A percentile compares a stretch with the other conserved stretches of the same genome.
phyloP scores from a whole-genome alignment of 2,888 invertebrate genomes.

The Brenthis ino region DNA sequence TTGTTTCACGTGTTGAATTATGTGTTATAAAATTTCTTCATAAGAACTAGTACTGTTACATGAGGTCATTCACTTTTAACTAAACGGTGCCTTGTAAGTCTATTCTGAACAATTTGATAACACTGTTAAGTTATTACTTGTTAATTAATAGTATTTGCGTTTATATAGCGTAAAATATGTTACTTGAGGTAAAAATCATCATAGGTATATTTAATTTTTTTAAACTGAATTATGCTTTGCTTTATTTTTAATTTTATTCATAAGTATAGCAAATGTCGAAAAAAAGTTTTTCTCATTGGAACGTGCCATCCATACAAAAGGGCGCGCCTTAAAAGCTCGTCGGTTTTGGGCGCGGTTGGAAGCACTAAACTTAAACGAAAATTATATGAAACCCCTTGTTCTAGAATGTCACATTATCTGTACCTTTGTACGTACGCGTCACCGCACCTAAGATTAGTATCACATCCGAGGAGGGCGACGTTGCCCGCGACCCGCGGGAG shows the following conservation, averaged over 20 bases:
- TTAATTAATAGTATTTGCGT: too few relatives aligned
- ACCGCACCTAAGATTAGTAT: slow-evolving; percentile 16
- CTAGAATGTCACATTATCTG: slow-evolving; percentile 6
- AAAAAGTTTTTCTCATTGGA: not conserved
- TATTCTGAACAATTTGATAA: not conserved
- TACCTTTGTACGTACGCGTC: not conserved
- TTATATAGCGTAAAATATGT: too few relatives aligned
- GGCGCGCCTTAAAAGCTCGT: slow-evolving; percentile 1
- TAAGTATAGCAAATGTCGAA: not conserved
- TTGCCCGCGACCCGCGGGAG: slow-evolving; percentile 6
- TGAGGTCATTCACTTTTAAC: slow-evolving; percentile 4
- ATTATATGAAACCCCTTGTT: slow-evolving; percentile 11
- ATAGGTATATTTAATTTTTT: too few relatives aligned
- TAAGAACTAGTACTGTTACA: not conserved
- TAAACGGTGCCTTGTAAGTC: not conserved
- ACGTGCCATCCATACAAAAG: not conserved
- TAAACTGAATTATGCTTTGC: too few relatives aligned
- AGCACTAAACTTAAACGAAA: slow-evolving; percentile 16
- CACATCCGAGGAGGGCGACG: not conserved
- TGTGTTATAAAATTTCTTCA: slow-evolving; percentile 12
- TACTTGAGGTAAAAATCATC: too few relatives aligned
- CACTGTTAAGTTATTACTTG: too few relatives aligned
- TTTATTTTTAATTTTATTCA: too few relatives aligned
- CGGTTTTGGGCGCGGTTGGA: not conserved
- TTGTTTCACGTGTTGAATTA: slow-evolving; percentile 8